Evolutionary conservation across 2,797 vertebrate species (phyloP).

Genomic region (Prunella strophiata): DNA sequence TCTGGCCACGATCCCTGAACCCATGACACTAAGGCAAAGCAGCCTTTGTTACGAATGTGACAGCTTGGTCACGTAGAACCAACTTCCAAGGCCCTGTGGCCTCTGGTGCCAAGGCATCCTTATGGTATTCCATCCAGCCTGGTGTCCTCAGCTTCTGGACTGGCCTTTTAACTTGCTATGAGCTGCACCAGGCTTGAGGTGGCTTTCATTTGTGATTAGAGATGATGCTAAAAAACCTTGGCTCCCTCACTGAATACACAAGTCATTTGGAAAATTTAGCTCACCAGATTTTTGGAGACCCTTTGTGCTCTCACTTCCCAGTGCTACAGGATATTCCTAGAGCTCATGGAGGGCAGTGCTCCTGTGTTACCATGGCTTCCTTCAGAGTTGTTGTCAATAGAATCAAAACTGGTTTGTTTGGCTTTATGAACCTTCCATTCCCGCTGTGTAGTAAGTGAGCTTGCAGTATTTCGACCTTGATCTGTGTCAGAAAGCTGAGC

Average conservation of each 20-base stretch:
- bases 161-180: background rate
- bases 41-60: background rate
- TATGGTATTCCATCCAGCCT: accelerated
- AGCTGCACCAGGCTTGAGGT: background rate
- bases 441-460: accelerated
- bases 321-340: accelerated
- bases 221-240: background rate
- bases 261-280: background rate
- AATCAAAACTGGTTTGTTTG: background rate
- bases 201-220: background rate
- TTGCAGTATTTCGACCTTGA: background rate
- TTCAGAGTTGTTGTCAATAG: background rate
- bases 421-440: background rate
- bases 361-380: background rate
- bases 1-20: background rate
- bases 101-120: background rate
- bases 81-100: background rate
- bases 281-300: background rate
- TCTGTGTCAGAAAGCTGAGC: background rate
- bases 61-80: background rate
- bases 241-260: background rate
- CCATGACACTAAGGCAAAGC: background rate
- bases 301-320: background rate
- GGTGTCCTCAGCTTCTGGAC: background rate
- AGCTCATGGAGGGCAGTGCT: background rate